Conservation (phyloP, 2,888 invertebrate species). For the Diloba caeruleocephala region DNA sequence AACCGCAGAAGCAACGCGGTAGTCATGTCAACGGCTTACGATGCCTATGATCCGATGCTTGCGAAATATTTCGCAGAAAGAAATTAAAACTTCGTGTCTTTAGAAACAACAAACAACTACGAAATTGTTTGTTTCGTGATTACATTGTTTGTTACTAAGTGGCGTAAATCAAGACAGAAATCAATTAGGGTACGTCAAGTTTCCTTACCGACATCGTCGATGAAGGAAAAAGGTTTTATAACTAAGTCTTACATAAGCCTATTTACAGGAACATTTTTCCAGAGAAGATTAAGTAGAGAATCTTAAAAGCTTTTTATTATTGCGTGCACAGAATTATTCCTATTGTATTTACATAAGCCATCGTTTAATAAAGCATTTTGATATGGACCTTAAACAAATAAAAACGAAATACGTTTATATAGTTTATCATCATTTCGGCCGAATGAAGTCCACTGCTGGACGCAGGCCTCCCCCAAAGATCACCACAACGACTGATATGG, state of each 20-base stretch:
- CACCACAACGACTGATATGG: too few species aligned
- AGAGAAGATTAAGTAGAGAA: neutral
- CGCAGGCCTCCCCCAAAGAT: too few species aligned
- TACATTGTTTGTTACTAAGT: constrained; percentile 13
- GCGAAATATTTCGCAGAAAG: constrained; percentile 21
- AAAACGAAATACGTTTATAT: too few species aligned
- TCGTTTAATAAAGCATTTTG: too few species aligned
- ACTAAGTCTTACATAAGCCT: neutral
- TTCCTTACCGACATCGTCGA: constrained; percentile 5
- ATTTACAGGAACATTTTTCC: neutral
- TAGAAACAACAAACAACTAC: constrained; percentile 31
- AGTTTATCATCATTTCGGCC: too few species aligned
- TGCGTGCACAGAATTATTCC: neutral
- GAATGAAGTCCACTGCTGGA: too few species aligned
- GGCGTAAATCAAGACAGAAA: constrained; percentile 17
- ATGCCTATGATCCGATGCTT: neutral
- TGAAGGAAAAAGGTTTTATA: constrained; percentile 19
- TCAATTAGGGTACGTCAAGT: constrained; percentile 18
- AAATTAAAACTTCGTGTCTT: constrained; percentile 20
- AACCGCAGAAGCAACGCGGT: too few species aligned
- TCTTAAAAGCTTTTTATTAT: neutral
- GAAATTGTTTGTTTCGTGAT: constrained; percentile 26
- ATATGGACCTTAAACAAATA: too few species aligned
- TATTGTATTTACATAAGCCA: too few species aligned
- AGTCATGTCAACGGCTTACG: too few species aligned